Evolutionary conservation across 2,888 invertebrate genomes (phyloP).

Genomic region (Stramonita haemastoma): DNA sequence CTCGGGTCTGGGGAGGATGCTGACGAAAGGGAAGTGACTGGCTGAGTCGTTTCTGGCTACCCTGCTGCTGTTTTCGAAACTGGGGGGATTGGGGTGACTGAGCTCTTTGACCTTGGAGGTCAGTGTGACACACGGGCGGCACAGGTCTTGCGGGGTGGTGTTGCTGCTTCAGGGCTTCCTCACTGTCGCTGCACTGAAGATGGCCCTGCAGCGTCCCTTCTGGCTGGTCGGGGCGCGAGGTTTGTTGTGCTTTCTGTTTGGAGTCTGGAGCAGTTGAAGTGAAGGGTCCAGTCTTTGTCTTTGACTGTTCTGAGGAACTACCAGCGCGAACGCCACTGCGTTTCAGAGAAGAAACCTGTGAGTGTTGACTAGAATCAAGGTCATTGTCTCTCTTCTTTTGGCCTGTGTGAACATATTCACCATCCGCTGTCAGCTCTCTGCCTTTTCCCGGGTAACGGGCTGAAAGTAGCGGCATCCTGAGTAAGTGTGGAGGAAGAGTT

Average conservation of each 20-base stretch:
- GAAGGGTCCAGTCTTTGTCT: background rate
- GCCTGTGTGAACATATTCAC: no score
- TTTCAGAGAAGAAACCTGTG: background rate
- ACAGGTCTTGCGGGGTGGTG: background rate
- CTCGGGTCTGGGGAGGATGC: background rate
- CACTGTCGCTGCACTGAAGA: background rate
- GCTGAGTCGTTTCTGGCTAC: background rate
- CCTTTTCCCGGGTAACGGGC: no score
- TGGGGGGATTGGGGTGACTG: background rate
- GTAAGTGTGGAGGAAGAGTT: background rate
- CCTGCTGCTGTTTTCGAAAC: slow-evolving; percentile 15
- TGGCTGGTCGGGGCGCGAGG: background rate
- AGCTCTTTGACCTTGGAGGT: background rate
- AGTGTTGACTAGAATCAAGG: no score
- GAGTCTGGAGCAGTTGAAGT: background rate
- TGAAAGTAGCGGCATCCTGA: background rate
- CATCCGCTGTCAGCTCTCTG: no score
- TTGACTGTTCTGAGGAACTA: background rate
- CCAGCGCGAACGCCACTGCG: background rate
- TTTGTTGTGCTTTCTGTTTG: background rate
- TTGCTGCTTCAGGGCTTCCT: background rate
- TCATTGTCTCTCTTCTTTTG: no score
- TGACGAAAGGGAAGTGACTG: slow-evolving; percentile 3
- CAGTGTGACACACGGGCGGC: background rate
- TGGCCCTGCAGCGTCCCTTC: background rate